phyloP scores from a whole-genome alignment of 2,797 vertebrate species.

The Trematocara caparti region DNA sequence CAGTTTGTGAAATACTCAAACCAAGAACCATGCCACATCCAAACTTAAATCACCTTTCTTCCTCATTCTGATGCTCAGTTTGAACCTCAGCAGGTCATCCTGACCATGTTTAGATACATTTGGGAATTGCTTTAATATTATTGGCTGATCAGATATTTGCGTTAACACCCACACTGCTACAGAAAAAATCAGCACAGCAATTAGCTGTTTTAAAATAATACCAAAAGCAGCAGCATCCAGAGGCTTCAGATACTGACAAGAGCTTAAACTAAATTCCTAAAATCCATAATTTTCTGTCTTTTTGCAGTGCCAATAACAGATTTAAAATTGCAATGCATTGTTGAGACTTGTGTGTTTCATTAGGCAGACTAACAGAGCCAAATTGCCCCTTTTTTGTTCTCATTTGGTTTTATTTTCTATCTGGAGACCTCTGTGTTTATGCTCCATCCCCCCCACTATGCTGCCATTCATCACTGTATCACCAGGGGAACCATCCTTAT shows the following conservation, averaged over 20 bases:
- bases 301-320: not conserved
- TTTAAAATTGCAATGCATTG: not conserved
- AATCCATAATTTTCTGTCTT: not conserved
- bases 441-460: not conserved
- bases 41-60: not conserved
- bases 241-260: not conserved
- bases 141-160: not conserved
- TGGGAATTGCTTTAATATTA: not conserved
- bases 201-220: not conserved
- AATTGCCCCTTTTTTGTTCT: not conserved
- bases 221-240: not conserved
- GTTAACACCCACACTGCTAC: not conserved
- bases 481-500: slow-evolving; percentile 46
- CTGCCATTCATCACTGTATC: not conserved
- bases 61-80: not conserved
- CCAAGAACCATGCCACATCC: not conserved
- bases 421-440: not conserved
- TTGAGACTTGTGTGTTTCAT: not conserved
- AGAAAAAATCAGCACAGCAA: not conserved
- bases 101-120: not conserved
- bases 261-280: not conserved
- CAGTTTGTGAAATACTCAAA: not conserved
- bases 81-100: not conserved
- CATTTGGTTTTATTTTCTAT: not conserved
- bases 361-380: not conserved